Percentiles rank a stretch among this genome's conserved stretches.
These are phyloP conservation scores for Scatophagus argus DNA, from an alignment of 2,113 vertebrate genomes.

Conservation along the genomic window DNA sequence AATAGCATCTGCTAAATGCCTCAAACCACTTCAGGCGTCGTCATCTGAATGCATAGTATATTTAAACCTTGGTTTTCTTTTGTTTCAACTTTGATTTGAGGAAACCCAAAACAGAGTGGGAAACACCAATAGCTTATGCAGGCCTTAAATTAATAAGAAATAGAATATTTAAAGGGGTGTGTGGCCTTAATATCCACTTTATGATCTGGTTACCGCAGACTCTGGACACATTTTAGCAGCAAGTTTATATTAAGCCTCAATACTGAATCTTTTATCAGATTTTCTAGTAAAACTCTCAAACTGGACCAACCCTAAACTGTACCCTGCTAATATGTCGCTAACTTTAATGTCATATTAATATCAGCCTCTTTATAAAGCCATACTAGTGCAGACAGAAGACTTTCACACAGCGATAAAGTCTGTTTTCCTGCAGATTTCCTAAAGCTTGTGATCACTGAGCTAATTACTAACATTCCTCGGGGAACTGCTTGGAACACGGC, in stretches of 20 bases:
- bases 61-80: conserved; percentile 23
- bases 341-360: conserved; percentile 41
- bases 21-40: neutral
- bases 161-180: conserved; percentile 6
- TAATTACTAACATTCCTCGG: conserved; percentile 83
- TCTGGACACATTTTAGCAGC: neutral
- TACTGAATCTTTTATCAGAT: neutral
- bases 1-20: conserved; percentile 24
- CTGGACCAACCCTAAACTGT: neutral
- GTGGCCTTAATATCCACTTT: conserved; percentile 6
- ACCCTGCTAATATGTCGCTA: conserved; percentile 11
- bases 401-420: conserved; percentile 73
- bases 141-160: neutral
- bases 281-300: conserved; percentile 1
- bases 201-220: conserved; percentile 6
- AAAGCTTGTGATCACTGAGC: conserved; percentile 81
- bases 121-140: conserved; percentile 1
- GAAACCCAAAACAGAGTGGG: conserved; percentile 29
- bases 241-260: neutral
- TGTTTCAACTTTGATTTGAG: conserved; percentile 33
- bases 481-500: conserved; percentile 66
- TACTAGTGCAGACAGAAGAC: conserved; percentile 42
- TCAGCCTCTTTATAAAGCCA: conserved; percentile 22
- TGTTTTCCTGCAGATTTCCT: conserved; percentile 76
- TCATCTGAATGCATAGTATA: neutral